Conservation (phyloP, 2,888 invertebrate species). For the Metalampra italica region DNA sequence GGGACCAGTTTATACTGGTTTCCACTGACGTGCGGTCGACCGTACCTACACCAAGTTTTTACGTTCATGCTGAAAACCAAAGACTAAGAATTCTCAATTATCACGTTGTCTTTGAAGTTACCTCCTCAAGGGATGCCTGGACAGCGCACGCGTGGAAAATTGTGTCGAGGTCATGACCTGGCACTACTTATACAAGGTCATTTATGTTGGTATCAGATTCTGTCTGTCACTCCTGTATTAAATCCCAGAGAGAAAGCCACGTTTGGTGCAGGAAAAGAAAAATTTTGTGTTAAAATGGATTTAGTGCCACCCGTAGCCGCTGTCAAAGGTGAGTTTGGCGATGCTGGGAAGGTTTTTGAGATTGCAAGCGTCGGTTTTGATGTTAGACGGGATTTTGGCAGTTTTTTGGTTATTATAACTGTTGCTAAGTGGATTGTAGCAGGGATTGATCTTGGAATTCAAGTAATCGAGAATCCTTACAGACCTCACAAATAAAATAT, state of each 20-base stretch:
- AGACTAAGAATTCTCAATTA: no score
- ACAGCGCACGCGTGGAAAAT: constrained; percentile 56
- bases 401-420: not conserved
- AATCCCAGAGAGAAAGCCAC: constrained; percentile 9
- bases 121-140: not conserved
- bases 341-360: not conserved
- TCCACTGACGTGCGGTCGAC: no score
- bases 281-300: constrained; percentile 36
- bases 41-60: no score
- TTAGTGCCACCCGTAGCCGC: constrained; percentile 40
- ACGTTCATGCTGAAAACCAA: no score
- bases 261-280: constrained; percentile 13
- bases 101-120: constrained; percentile 5
- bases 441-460: no score
- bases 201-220: constrained; percentile 43
- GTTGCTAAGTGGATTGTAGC: not conserved
- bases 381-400: not conserved
- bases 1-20: no score
- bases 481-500: no score
- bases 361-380: not conserved
- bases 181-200: constrained; percentile 54
- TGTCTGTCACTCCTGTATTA: constrained; percentile 30
- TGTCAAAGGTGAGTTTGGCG: constrained; percentile 36
- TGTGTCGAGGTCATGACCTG: constrained; percentile 68
- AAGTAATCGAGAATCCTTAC: no score